Base-by-base conservation (phyloP, 1,140 invertebrate genomes). In the Notospermus geniculatus region DNA sequence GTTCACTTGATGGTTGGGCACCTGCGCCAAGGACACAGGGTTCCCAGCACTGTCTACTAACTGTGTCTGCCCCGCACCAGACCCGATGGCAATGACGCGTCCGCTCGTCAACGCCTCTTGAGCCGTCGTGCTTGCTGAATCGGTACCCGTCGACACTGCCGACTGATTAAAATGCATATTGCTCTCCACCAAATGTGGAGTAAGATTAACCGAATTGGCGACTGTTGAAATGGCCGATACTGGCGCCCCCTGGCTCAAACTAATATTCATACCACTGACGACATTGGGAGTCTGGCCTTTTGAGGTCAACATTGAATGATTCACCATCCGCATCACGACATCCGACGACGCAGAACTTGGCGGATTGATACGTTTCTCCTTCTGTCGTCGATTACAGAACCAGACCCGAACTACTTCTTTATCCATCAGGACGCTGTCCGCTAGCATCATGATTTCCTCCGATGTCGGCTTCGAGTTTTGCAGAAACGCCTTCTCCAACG, bases 391-490 rank as follows among this genome's bases (percentile, higher is more conserved):
- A 84, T 99, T 99, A 83, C 96, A 99, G 66, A 83, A 84, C 83
- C 97, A 99, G 63, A 99, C 97, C 59, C 97, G 86, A 50, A 98
- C 93, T 78, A 86, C 85, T 83, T 98, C 96, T 78, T 97, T 97
- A 79, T 99, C 97, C 92, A 98, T 97, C 63, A 89, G 88, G 27
- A 98, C 85, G 60, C 86, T 88, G 72, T 97, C 93, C 19, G 95
- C 95, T 30, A 98, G 83, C 69, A 91, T 85, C 1, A 90, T 86
- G 66, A 99, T 98, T 81, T 97, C 95, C 79, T 97, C 94, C 13
- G 93, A 95, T 17, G 94, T 97, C 17, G 97, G 96, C 78, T 98
- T 98, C 29, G 94, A 93, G 80, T 98, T 98, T 74, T 90, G 87
- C 39, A 93, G 77, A 79, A 98, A 99, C 43, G 93, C 91, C 78